Base-by-base conservation (phyloP, 1,140 invertebrate genomes). In the Zophobas atratus region DNA sequence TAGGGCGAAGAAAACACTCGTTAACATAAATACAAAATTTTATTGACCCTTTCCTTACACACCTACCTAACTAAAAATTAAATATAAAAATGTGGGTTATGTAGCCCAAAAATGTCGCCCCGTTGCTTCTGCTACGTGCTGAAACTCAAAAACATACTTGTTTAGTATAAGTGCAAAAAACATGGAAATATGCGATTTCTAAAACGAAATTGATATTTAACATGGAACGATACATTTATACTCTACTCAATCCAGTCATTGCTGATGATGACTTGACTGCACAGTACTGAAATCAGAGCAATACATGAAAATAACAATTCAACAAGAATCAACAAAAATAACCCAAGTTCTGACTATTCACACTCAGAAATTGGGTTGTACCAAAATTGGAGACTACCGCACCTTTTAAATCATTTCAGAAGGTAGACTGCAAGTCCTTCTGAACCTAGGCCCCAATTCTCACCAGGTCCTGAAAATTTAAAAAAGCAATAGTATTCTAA, bases 141-240 rank as follows among this genome's bases (percentile, higher is more conserved):
- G 73, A 78, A 78, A 78, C 77, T 78, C 72, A 78, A 78, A 78
- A 78, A 75, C 36, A 60, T 2, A 57, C 33, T 75, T 75, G 6
- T 75, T 70, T 75, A 75, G 43, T 56, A 73, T 49, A 53, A 55
- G 56, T 36, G 49, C 5, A 75, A 57, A 8, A 74, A 74, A 70
- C 32, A 41, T 32, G 32, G 35, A 67, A 51, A 74, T 36, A 70
- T 63, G 56, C 56, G 53, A 73, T 63, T 70, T 77, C 67, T 77
- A 74, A 35, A 71, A 55, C 46, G 35, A 56, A 56, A 56, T 71
- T 75, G 3, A 43, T 67, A 46, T 49, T 32, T 41, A 77, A 77
- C 74, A 71, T 56, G 78, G 77, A 77, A 81, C 78, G 72, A 81
- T 79, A 81, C 77, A 76, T 71, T 78, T 48, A 79, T 79, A 81